A percentile compares a stretch with the other conserved stretches of the same genome.
These are phyloP conservation scores for Pogonognathellus flavescens DNA, from an alignment of 1,140 invertebrate species.

Conservation along the genomic window DNA sequence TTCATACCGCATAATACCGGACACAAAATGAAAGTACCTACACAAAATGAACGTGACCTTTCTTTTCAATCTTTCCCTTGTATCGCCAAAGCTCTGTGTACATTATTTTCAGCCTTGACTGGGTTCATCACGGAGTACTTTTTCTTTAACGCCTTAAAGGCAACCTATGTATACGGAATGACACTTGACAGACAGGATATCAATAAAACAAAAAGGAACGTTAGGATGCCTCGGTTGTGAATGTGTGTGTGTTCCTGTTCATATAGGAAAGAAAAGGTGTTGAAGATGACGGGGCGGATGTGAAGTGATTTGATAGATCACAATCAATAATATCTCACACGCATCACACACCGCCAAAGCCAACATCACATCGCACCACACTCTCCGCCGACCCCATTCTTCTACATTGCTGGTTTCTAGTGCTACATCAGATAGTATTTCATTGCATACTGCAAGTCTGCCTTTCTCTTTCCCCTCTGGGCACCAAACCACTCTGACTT, in stretches of 20 bases:
- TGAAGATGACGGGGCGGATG: conserved; percentile 37
- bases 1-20: too few species aligned
- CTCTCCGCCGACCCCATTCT: too few species aligned
- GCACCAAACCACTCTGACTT: too few species aligned
- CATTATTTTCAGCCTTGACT: too few species aligned
- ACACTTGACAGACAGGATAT: conserved; percentile 42
- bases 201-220: conserved; percentile 45
- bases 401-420: too few species aligned
- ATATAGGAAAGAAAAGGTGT: conserved; percentile 37
- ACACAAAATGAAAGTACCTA: too few species aligned
- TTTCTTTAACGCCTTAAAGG: background rate
- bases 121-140: too few species aligned
- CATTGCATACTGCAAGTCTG: background rate
- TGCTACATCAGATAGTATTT: too few species aligned
- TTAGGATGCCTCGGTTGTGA: conserved; percentile 15
- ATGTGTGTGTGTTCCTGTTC: background rate
- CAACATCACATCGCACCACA: conserved; percentile 21
- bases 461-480: conserved; percentile 1
- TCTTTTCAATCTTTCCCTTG: too few species aligned
- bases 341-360: conserved; percentile 13
- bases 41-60: too few species aligned
- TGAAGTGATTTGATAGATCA: conserved; percentile 46
- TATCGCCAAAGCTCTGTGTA: too few species aligned
- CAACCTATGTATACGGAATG: background rate
- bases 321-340: conserved; percentile 49